Percentiles rank a stretch among this genome's conserved stretches.
phyloP scores from a whole-genome alignment of 2,888 invertebrate genomes.

The Cataglyphis livida region DNA sequence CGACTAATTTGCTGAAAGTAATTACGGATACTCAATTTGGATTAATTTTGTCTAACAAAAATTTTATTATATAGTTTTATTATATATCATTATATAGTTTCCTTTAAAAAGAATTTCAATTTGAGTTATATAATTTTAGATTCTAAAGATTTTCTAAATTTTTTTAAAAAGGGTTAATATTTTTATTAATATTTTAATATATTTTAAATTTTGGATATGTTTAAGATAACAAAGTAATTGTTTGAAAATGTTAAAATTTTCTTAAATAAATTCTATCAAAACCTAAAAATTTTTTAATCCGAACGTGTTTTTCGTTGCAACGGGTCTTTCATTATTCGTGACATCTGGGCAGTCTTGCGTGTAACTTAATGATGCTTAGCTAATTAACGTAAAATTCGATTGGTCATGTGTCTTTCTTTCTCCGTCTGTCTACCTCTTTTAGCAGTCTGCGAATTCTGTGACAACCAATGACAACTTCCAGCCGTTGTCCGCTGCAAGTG shows the following conservation, averaged over 20 bases:
- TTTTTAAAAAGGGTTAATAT: not conserved
- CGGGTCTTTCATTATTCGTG: slow-evolving; percentile 70
- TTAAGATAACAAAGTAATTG: not conserved
- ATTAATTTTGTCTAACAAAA: not conserved
- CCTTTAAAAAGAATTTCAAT: not conserved
- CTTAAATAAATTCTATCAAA: slow-evolving; percentile 12
- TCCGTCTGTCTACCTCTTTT: slow-evolving; percentile 7
- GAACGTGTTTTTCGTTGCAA: slow-evolving; percentile 71
- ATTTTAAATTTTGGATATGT: not conserved
- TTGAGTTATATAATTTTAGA: not conserved
- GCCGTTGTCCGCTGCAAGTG: slow-evolving; percentile 58
- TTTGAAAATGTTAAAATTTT: not conserved
- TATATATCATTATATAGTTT: too few relatives aligned
- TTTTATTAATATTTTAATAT: not conserved
- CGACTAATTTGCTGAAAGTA: slow-evolving; percentile 30
- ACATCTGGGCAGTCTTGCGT: slow-evolving; percentile 76
- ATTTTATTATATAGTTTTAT: not conserved
- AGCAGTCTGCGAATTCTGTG: slow-evolving; percentile 25
- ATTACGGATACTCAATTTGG: not conserved
- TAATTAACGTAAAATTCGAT: slow-evolving; percentile 83
- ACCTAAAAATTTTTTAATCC: not conserved
- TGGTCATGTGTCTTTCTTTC: slow-evolving; percentile 73
- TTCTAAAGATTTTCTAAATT: not conserved
- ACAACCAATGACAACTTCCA: slow-evolving; percentile 66
- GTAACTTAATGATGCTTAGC: slow-evolving; percentile 81